A percentile compares a stretch with the other conserved stretches of the same genome.
Conservation (phyloP, 2,797 vertebrate species). For the Corythornis leucogaster region DNA sequence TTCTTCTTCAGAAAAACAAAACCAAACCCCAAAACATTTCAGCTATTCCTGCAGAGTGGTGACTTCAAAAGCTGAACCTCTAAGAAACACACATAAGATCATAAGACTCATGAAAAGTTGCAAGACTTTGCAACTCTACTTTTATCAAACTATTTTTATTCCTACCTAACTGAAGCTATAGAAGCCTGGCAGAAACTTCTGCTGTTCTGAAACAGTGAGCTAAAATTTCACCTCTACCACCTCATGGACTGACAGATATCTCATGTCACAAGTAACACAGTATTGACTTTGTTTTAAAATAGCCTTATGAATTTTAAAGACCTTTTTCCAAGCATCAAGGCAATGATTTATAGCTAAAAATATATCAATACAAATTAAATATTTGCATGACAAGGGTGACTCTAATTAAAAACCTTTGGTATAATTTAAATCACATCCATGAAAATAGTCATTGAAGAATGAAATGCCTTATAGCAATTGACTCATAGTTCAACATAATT, state of each 20-base stretch:
- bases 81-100: not conserved
- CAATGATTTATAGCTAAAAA: conserved; percentile 26
- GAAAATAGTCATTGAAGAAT: conserved; percentile 50
- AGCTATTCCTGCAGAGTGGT: not conserved
- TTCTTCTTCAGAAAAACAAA: not conserved
- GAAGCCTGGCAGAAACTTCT: not conserved
- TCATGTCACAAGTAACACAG: conserved; percentile 2
- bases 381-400: conserved; percentile 55
- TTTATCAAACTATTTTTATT: not conserved
- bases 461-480: conserved; percentile 30
- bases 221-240: not conserved
- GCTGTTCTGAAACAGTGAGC: not conserved
- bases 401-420: conserved; percentile 64
- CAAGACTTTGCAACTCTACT: not conserved
- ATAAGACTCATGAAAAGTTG: not conserved
- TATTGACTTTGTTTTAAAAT: not conserved
- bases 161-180: not conserved
- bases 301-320: conserved; percentile 32
- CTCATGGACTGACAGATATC: not conserved
- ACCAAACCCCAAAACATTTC: no score
- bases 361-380: conserved; percentile 57
- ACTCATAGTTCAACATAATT: not conserved
- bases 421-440: conserved; percentile 32
- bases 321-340: not conserved
- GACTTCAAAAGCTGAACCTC: not conserved